Conservation (phyloP, 2,797 vertebrate species). For the Rhodeus uyekii region DNA sequence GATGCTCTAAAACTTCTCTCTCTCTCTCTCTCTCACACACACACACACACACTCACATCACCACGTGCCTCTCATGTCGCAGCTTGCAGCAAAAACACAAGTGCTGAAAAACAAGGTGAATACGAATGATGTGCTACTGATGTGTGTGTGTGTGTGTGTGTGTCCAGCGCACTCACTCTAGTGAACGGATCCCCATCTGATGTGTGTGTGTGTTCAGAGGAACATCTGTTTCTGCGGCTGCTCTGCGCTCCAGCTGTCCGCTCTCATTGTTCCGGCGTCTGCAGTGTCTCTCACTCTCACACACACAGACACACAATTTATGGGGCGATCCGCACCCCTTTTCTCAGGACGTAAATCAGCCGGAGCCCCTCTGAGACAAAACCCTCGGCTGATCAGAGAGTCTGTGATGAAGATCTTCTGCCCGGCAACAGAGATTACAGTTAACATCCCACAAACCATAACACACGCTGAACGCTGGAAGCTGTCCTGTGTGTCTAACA, state of each 20-base stretch:
- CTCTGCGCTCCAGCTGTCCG: constrained; percentile 44
- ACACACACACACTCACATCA: constrained; percentile 47
- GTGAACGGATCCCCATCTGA: too few relatives aligned
- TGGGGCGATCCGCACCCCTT: constrained; percentile 64
- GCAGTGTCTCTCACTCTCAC: not conserved
- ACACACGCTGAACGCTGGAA: too few relatives aligned
- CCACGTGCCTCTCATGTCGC: constrained; percentile 77
- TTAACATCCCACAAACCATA: too few relatives aligned
- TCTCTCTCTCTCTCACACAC: too few relatives aligned
- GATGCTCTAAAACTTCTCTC: too few relatives aligned
- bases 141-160: constrained; percentile 7
- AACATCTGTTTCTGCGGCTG: constrained; percentile 37
- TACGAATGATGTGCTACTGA: constrained; percentile 41
- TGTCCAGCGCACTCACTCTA: too few relatives aligned
- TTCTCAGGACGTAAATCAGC: constrained; percentile 77
- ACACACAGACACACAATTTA: constrained; percentile 18
- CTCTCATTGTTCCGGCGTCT: constrained; percentile 35
- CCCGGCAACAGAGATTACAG: too few relatives aligned
- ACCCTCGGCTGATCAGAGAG: too few relatives aligned
- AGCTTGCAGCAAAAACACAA: constrained; percentile 78
- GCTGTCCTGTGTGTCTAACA: too few relatives aligned
- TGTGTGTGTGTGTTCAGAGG: not conserved
- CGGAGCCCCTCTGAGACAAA: constrained; percentile 59
- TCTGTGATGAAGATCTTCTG: too few relatives aligned
- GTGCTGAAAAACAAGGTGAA: constrained; percentile 50